Evolutionary conservation across 2,113 vertebrate species (phyloP), one percentile per base, ranked within the genome.

Genomic region (Trichechus manatus): DNA sequence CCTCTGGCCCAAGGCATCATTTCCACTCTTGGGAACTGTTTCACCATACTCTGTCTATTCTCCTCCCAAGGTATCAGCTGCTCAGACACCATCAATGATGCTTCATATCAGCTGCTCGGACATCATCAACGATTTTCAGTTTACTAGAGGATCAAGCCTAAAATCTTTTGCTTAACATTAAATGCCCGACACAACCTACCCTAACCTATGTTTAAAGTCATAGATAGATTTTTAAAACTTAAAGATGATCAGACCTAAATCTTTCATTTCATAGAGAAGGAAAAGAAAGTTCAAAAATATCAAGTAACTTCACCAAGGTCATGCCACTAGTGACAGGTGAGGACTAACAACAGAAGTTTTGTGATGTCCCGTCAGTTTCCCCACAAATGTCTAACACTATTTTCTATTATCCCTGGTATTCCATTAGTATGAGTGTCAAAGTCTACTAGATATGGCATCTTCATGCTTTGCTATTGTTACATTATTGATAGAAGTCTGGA

Each of bases 261-360:
- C 27, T 44, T 79, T 66, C 74, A 63, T 95, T 96, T 97, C 53
- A 92, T 9, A 66, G 50, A 93, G 68, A 42, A 89, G 86, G 63
- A 79, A 95, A 92, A 91, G 61, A 75, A 63, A 88, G 78, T 31
- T 91, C 95, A 70, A 78, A 75, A 42, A 77, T 84, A 70, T 96
- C 81, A 82, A 82, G 17, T 68, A 70, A 78, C 59, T 68, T 92
- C 31, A 44, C 91, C 47, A 72, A 82, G 36, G 82, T 93, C 66
- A 80, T 15, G 9, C 4, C 47, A 1, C 5, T 22, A 20, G 44
- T 20, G 44, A 44, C 74, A 97, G 53, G 15, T 59, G n/a, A 89
- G 66, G 6, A 47, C 25, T 2, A 74, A 25, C 10, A 74, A 64
- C 1, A 7, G 23, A 78, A 14, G 25, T 53, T 10, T 1, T 25